These are phyloP conservation scores for Brachyptera risi DNA, from an alignment of 2,888 invertebrate genomes.

Conservation along the genomic window DNA sequence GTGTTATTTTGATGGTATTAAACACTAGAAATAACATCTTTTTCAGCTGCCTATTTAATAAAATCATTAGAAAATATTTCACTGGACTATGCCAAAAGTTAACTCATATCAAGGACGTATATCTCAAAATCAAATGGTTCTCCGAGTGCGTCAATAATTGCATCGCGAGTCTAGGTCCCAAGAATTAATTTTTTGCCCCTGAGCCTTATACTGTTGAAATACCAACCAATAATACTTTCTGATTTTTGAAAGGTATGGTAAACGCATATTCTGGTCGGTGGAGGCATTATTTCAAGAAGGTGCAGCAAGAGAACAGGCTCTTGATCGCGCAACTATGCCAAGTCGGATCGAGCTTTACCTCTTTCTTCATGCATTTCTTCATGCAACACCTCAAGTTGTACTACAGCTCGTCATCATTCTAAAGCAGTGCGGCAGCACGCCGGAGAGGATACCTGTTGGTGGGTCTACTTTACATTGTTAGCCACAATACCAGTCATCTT, in stretches of 20 bases:
- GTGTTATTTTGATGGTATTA: too few species aligned
- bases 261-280: slow-evolving; percentile 70
- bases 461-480: background rate
- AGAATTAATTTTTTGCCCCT: too few species aligned
- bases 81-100: too few species aligned
- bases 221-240: too few species aligned
- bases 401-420: slow-evolving; percentile 63
- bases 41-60: too few species aligned
- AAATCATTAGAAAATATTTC: too few species aligned
- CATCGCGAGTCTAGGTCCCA: too few species aligned
- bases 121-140: too few species aligned
- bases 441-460: background rate
- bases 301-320: slow-evolving; percentile 57
- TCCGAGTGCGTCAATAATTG: too few species aligned
- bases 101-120: too few species aligned
- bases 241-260: slow-evolving; percentile 55
- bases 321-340: slow-evolving; percentile 56
- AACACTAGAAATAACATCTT: too few species aligned
- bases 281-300: slow-evolving; percentile 63
- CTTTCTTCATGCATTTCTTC: slow-evolving; percentile 72
- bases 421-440: slow-evolving; percentile 33
- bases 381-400: slow-evolving; percentile 68
- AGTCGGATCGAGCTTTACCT: slow-evolving; percentile 71
- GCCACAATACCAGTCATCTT: background rate
- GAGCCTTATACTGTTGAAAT: too few species aligned